Percentiles rank a stretch among this genome's conserved stretches.
Evolutionary conservation across 2,888 invertebrate genomes (phyloP).

Genomic region (Lasius platythorax): DNA sequence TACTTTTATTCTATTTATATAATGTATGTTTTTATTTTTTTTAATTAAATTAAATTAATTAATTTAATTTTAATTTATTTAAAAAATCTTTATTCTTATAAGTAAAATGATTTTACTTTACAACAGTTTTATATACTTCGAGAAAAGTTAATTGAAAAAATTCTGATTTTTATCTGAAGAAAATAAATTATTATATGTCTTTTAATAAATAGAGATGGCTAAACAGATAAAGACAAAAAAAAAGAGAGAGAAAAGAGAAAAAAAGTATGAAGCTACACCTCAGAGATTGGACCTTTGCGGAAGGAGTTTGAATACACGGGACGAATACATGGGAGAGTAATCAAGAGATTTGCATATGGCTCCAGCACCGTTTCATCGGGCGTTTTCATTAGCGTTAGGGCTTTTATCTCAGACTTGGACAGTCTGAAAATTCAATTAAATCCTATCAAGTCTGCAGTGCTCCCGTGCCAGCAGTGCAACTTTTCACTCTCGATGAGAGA

Average conservation of each 20-base stretch:
- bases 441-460: conserved; percentile 17
- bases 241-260: conserved; percentile 33
- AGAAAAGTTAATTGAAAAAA: not conserved
- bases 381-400: conserved; percentile 72
- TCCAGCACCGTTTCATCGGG: conserved; percentile 52
- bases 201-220: not conserved
- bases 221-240: conserved; percentile 1
- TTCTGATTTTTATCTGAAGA: not conserved
- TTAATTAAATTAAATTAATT: not conserved
- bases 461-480: not conserved
- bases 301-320: conserved; percentile 19
- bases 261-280: not conserved
- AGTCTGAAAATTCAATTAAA: conserved; percentile 68
- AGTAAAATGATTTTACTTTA: not conserved
- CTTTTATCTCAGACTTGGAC: conserved; percentile 56
- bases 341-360: conserved; percentile 76
- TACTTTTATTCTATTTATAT: not conserved
- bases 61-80: not conserved
- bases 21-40: not conserved
- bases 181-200: not conserved
- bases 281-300: conserved; percentile 1
- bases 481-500: not conserved
- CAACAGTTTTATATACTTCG: not conserved
- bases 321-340: conserved; percentile 65
- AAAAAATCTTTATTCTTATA: not conserved